phyloP scores from a whole-genome alignment of 1,140 invertebrate species.

The Dinothrombium tinctorium region DNA sequence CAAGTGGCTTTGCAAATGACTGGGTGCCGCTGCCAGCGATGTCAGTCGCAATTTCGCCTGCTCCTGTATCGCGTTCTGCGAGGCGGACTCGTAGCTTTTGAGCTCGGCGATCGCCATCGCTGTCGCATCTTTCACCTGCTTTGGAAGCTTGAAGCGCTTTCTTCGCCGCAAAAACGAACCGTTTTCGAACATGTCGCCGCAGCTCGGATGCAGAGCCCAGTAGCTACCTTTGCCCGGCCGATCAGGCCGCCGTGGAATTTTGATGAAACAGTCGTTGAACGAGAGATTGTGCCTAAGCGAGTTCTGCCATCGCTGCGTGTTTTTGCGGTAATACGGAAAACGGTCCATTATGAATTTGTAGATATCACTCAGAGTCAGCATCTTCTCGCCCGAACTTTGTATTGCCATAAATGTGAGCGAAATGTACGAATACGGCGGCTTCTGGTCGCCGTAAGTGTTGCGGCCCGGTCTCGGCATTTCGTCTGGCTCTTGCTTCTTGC shows the following conservation, averaged over 20 bases:
- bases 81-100: constrained; percentile 28
- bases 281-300: constrained; percentile 62
- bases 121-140: constrained; percentile 41
- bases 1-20: constrained; percentile 12
- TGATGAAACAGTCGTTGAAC: constrained; percentile 85
- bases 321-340: constrained; percentile 70
- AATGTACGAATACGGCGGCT: constrained; percentile 91
- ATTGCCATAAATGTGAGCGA: constrained; percentile 93
- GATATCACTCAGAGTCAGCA: constrained; percentile 78
- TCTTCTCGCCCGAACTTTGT: constrained; percentile 75
- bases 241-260: constrained; percentile 66
- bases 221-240: constrained; percentile 71
- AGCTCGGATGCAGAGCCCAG: constrained; percentile 65
- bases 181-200: constrained; percentile 88
- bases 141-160: constrained; percentile 65
- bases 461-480: constrained; percentile 2
- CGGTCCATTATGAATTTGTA: constrained; percentile 76
- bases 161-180: constrained; percentile 61
- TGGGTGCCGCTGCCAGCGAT: constrained; percentile 18
- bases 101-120: constrained; percentile 46
- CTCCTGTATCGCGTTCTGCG: constrained; percentile 13
- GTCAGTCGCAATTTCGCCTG: constrained; percentile 16
- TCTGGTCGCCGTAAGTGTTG: constrained; percentile 67
- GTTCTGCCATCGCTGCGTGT: constrained; percentile 68
- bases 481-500: no score